Evolutionary conservation across 2,888 invertebrate genomes (phyloP).

Genomic region (Limnephilus lunatus): DNA sequence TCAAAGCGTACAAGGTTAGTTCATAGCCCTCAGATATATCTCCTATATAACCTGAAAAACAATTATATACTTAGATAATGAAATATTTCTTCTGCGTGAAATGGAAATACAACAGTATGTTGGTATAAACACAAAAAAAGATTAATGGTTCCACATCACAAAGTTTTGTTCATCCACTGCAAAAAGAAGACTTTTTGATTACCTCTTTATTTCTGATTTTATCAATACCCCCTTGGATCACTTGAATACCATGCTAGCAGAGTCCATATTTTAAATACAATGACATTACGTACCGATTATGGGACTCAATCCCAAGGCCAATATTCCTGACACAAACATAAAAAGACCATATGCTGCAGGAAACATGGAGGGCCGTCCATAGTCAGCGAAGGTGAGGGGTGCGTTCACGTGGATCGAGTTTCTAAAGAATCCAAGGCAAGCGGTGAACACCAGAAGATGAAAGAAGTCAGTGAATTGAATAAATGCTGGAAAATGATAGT

Average conservation of each 20-base stretch:
- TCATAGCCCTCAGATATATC: slow-evolving; percentile 81
- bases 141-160: neutral
- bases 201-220: neutral
- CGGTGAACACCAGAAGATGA: slow-evolving; percentile 79
- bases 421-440: slow-evolving; percentile 82
- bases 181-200: neutral
- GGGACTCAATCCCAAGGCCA: slow-evolving; percentile 83
- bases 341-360: slow-evolving; percentile 85
- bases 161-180: neutral
- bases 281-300: slow-evolving; percentile 78
- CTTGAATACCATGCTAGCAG: neutral
- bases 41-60: slow-evolving; percentile 74
- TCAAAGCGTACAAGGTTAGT: slow-evolving; percentile 82
- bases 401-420: slow-evolving; percentile 84
- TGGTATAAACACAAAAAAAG: too few relatives aligned
- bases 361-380: slow-evolving; percentile 82
- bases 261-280: neutral
- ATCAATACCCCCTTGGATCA: too few relatives aligned
- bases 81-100: too few relatives aligned
- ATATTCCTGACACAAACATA: slow-evolving; percentile 83
- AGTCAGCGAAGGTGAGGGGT: slow-evolving; percentile 84
- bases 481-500: slow-evolving; percentile 72
- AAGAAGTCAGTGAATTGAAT: slow-evolving; percentile 74
- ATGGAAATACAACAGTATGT: neutral
- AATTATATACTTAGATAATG: neutral